Conservation (phyloP, 2,888 invertebrate genomes). For the Nectonema munidae region DNA sequence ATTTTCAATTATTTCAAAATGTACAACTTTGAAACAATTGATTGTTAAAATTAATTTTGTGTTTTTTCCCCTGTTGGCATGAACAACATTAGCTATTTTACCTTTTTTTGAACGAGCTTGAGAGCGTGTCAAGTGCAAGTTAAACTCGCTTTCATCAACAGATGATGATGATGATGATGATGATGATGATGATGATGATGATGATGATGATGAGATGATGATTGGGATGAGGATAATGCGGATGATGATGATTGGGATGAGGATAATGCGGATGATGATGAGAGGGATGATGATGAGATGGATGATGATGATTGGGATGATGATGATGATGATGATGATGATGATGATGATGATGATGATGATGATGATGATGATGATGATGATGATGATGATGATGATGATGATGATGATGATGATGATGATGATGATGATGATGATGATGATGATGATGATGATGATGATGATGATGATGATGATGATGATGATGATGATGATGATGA, state of each 20-base stretch:
- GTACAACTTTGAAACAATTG: too few relatives aligned
- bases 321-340: constrained; percentile 15
- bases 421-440: constrained; percentile 16
- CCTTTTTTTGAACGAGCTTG: too few relatives aligned
- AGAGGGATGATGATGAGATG: constrained; percentile 16
- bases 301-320: constrained; percentile 15
- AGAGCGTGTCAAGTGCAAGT: too few relatives aligned
- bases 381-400: constrained; percentile 16
- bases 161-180: constrained; percentile 17
- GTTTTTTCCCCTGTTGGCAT: too few relatives aligned
- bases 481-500: constrained; percentile 16
- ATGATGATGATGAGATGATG: constrained; percentile 16
- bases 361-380: constrained; percentile 17
- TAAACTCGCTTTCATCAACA: too few relatives aligned
- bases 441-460: constrained; percentile 17
- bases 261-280: constrained; percentile 17
- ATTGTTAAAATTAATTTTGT: too few relatives aligned
- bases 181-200: constrained; percentile 17
- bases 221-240: constrained; percentile 12
- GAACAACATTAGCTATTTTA: too few relatives aligned
- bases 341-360: constrained; percentile 17
- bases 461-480: constrained; percentile 16
- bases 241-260: constrained; percentile 16
- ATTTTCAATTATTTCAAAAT: too few relatives aligned
- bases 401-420: constrained; percentile 14